These are phyloP conservation scores for Andricus quercusramuli DNA, from an alignment of 2,888 invertebrate genomes.

Conservation along the genomic window DNA sequence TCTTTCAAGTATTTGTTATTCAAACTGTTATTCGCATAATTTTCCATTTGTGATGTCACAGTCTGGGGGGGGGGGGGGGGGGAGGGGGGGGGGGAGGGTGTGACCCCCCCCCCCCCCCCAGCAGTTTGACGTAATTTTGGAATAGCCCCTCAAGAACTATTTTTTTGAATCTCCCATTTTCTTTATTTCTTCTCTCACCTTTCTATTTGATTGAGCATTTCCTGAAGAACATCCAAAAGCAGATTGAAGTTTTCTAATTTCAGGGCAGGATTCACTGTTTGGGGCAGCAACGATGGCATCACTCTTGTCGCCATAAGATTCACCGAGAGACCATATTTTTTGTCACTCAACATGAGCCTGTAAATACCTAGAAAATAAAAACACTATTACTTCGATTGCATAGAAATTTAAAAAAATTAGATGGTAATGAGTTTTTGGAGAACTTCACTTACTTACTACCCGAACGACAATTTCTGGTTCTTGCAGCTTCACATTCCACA, in stretches of 20 bases:
- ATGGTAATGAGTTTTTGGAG: neutral
- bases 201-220: conserved; percentile 95
- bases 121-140: no score
- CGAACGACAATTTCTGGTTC: conserved; percentile 94
- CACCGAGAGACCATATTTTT: conserved; percentile 93
- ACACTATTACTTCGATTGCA: neutral
- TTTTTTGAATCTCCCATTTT: no score
- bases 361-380: conserved; percentile 88
- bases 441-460: conserved; percentile 92
- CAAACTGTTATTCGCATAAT: no score
- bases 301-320: conserved; percentile 96
- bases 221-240: conserved; percentile 91
- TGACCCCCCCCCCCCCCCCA: no score
- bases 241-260: conserved; percentile 90
- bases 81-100: no score
- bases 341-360: conserved; percentile 92
- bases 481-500: conserved; percentile 91
- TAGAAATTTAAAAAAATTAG: neutral
- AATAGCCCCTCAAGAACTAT: no score
- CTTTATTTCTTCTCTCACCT: conserved; percentile 69
- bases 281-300: conserved; percentile 95
- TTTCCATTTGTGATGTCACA: no score
- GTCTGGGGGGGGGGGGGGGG: no score
- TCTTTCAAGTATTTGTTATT: no score
- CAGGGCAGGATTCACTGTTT: conserved; percentile 92